These are phyloP conservation scores for Probaryconus sp. DNA, from an alignment of 1,140 invertebrate species.

Conservation along the genomic window DNA sequence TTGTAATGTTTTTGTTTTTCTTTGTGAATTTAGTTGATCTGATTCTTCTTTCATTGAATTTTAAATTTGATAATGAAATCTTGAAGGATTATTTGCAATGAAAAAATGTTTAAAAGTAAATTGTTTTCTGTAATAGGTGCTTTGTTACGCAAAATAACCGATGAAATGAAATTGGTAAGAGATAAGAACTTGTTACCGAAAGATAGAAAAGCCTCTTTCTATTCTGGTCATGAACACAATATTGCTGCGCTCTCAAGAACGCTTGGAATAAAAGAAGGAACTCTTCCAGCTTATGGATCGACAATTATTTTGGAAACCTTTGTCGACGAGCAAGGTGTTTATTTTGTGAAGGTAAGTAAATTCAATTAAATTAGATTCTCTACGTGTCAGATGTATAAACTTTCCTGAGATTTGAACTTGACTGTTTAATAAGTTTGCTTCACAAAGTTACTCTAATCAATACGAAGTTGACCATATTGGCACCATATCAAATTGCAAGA, in stretches of 20 bases:
- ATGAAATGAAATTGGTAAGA: slow-evolving; percentile 64
- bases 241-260: slow-evolving; percentile 63
- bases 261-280: slow-evolving; percentile 68
- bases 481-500: no score
- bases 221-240: slow-evolving; percentile 70
- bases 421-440: no score
- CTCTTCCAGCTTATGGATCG: slow-evolving; percentile 70
- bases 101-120: slow-evolving; percentile 3
- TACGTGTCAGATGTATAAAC: no score
- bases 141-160: slow-evolving; percentile 67
- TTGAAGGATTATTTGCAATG: no score
- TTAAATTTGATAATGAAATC: no score
- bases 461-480: no score
- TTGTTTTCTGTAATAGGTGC: slow-evolving; percentile 60
- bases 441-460: no score
- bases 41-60: no score
- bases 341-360: slow-evolving; percentile 67
- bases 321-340: slow-evolving; percentile 61
- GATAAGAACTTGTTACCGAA: slow-evolving; percentile 52
- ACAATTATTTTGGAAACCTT: slow-evolving; percentile 71
- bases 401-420: no score
- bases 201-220: slow-evolving; percentile 70
- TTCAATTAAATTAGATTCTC: not conserved
- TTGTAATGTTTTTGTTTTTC: slow-evolving; percentile 5
- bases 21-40: no score